Evolutionary conservation across 1,140 invertebrate genomes (phyloP), one percentile per base, ranked within the genome.

Genomic region (Eurosta solidaginis): DNA sequence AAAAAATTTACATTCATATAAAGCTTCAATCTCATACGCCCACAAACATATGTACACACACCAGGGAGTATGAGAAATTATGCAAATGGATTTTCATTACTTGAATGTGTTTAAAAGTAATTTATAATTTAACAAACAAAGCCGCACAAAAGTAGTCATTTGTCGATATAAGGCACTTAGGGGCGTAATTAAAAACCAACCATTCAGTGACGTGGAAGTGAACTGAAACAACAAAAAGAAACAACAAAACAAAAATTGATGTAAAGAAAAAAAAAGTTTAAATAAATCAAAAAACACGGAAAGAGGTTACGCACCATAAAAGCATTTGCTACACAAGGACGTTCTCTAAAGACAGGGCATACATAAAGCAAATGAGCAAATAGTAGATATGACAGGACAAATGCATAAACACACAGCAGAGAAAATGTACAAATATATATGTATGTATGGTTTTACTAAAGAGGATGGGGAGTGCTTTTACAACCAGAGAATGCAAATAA

Each of bases 371-470:
- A 68, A 68, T 68, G 59, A 68, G 59, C 59, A 68, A 68, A 68
- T 68, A 68, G n/a, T n/a, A n/a, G n/a, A 68, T 68, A 68, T 68
- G 33, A n/a, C n/a, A 14, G 59, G 40, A 68, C 59, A 68, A 68
- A 68, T 68, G 59, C 9, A 33, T 33, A 68, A 68, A 68, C n/a
- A n/a, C n/a, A n/a, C n/a, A n/a, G n/a, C n/a, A n/a, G n/a, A n/a
- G n/a, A n/a, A n/a, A n/a, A n/a, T n/a, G n/a, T n/a, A n/a, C n/a
- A n/a, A n/a, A n/a, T n/a, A n/a, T n/a, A n/a, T n/a, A n/a, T n/a
- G n/a, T n/a, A n/a, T n/a, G n/a, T n/a, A n/a, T n/a, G n/a, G n/a
- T n/a, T n/a, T n/a, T n/a, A n/a, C n/a, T n/a, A n/a, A n/a, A n/a
- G n/a, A n/a, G n/a, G n/a, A n/a, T n/a, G n/a, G n/a, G n/a, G n/a